Base-by-base conservation (phyloP, 2,797 vertebrate species). In the Oreochromis grahami region DNA sequence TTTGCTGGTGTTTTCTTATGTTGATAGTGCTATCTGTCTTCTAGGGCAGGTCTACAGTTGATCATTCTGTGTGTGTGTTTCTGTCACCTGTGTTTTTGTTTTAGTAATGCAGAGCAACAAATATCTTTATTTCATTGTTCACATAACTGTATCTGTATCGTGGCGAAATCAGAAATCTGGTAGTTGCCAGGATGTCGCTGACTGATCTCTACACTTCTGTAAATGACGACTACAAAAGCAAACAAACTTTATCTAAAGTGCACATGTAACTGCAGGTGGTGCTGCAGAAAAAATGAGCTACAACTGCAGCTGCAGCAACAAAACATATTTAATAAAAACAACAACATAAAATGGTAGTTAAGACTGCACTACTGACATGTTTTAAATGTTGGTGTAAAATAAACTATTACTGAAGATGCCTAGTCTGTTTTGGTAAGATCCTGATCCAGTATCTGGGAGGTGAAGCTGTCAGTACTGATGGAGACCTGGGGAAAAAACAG, bases 21-120 rank as follows among this genome's bases (percentile, higher is more conserved):
- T 26, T 29, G 53, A 26, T 26, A 55, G 53, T 56, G 53, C 2
- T 15, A 56, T 2, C 55, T 56, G 53, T 29, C 24, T 36, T 36
- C 17, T 7, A 36, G 60, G 34, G n/a, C 60, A 65, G 60, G 11
- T 65, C 60, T 14, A 0, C 0, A 21, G 60, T 65, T 21, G 19
- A 38, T 65, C 19, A 0, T 41, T 65, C 34, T 3, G 12, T 38
- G 34, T 65, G 19, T 60, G 58, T 11, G 56, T 63, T 63, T 63
- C 4, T 63, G 58, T 36, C 29, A 60, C 3, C 32, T n/a, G 17
- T 63, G 58, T 63, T 63, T 63, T 63, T 63, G 17, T 36, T 63
- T 8, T 36, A n/a, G 0, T 3, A n/a, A 36, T 36, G 36, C 58
- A 63, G 1, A 36, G 32, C 58, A 36, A 63, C 58, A 63, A 63